phyloP scores from a whole-genome alignment of 2,888 invertebrate genomes.

The Lagria hirta region DNA sequence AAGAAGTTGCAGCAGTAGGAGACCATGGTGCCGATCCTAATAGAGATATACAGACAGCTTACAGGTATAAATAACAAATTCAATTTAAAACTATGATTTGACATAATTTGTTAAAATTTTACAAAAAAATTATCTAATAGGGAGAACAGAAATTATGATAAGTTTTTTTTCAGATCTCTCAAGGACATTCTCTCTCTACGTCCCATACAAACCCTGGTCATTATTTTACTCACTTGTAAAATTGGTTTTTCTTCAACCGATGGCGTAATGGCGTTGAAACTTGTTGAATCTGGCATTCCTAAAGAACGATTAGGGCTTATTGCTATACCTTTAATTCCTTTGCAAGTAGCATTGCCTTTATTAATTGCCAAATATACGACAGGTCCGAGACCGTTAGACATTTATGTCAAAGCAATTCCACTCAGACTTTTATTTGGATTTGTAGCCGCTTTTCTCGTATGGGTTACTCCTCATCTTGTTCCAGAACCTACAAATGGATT shows the following conservation, averaged over 20 bases:
- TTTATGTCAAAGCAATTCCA: slow-evolving; percentile 88
- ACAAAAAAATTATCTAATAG: too few relatives aligned
- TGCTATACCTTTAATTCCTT: slow-evolving; percentile 89
- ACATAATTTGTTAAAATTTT: too few relatives aligned
- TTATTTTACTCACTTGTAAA: slow-evolving; percentile 87
- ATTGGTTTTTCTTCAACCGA: slow-evolving; percentile 95
- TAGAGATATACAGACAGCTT: slow-evolving; percentile 69
- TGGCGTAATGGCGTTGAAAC: slow-evolving; percentile 89
- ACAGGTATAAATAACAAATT: too few relatives aligned
- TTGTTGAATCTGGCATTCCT: slow-evolving; percentile 95
- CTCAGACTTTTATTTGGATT: slow-evolving; percentile 83
- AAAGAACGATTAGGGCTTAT: slow-evolving; percentile 92
- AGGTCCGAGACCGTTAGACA: slow-evolving; percentile 78
- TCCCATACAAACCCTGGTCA: slow-evolving; percentile 74
- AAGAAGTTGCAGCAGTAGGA: slow-evolving; percentile 64
- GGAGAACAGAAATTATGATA: too few relatives aligned
- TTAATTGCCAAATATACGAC: slow-evolving; percentile 65
- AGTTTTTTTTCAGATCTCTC: too few relatives aligned
- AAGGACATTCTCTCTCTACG: slow-evolving; percentile 81
- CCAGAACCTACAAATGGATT: slow-evolving; percentile 60
- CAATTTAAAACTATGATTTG: too few relatives aligned
- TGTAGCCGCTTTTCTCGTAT: slow-evolving; percentile 80
- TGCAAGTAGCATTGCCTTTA: slow-evolving; percentile 88
- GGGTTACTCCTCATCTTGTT: slow-evolving; percentile 76
- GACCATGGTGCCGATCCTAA: slow-evolving; percentile 52